A percentile compares a stretch with the other conserved stretches of the same genome.
Evolutionary conservation across 2,888 invertebrate genomes (phyloP).

Genomic region (Diadegma fenestrale): DNA sequence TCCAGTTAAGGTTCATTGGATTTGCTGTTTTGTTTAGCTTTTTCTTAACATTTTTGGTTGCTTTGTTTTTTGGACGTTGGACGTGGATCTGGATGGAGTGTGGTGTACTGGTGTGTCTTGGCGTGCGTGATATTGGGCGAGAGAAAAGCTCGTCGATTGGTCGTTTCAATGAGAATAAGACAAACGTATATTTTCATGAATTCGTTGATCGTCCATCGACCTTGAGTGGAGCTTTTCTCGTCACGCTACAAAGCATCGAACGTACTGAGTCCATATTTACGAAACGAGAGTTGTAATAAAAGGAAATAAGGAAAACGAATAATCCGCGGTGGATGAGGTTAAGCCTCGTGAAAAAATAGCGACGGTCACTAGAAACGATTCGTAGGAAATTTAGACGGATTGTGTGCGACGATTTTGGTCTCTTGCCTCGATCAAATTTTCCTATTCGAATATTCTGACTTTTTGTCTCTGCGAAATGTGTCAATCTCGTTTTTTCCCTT

Average conservation of each 20-base stretch:
- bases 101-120: slow-evolving; percentile 80
- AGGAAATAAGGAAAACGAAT: neutral
- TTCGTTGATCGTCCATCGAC: slow-evolving; percentile 40
- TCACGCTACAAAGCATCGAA: slow-evolving; percentile 66
- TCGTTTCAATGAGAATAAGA: neutral
- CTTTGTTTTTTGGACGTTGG: slow-evolving; percentile 78
- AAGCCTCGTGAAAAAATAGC: slow-evolving; percentile 28
- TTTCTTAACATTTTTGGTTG: slow-evolving; percentile 62
- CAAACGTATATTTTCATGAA: slow-evolving; percentile 22
- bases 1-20: slow-evolving; percentile 61
- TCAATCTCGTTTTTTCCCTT: neutral
- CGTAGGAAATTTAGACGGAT: slow-evolving; percentile 68
- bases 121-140: slow-evolving; percentile 76
- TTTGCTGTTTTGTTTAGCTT: slow-evolving; percentile 52
- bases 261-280: slow-evolving; percentile 54
- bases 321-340: slow-evolving; percentile 1
- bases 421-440: slow-evolving; percentile 32
- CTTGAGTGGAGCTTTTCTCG: slow-evolving; percentile 54
- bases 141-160: slow-evolving; percentile 73
- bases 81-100: slow-evolving; percentile 84
- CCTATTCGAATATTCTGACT: neutral
- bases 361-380: slow-evolving; percentile 35
- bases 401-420: slow-evolving; percentile 64
- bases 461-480: neutral
- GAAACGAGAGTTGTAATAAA: slow-evolving; percentile 32